These are phyloP conservation scores for Drosophila elegans DNA, from an alignment of 1,140 invertebrate species.

Conservation along the genomic window DNA sequence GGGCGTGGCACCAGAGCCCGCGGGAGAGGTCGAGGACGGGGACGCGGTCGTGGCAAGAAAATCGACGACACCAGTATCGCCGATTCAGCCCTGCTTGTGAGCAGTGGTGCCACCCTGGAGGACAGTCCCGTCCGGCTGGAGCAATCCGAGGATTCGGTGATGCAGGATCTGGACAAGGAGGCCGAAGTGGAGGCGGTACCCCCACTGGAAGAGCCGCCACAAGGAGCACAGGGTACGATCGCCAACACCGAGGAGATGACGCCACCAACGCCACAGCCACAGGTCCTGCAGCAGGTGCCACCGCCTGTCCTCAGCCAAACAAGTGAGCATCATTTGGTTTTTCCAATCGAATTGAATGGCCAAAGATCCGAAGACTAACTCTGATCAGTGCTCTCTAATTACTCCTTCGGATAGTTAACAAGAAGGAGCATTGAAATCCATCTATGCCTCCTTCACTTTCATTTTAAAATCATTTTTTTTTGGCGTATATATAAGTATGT, in stretches of 20 bases:
- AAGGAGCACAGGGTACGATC: slow-evolving; percentile 30
- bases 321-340: slow-evolving; percentile 40
- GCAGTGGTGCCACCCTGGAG: slow-evolving; percentile 49
- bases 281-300: slow-evolving; percentile 39
- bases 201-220: slow-evolving; percentile 27
- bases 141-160: slow-evolving; percentile 48
- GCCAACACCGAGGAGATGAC: slow-evolving; percentile 23
- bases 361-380: not conserved
- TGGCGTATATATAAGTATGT: too few species aligned
- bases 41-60: slow-evolving; percentile 90
- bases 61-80: slow-evolving; percentile 88
- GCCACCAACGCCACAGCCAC: slow-evolving; percentile 26
- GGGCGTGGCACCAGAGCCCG: slow-evolving; percentile 86
- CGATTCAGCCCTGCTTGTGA: slow-evolving; percentile 64
- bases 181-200: slow-evolving; percentile 53
- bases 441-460: too few species aligned
- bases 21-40: slow-evolving; percentile 88
- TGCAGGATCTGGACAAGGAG: slow-evolving; percentile 62
- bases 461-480: too few species aligned
- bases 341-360: not conserved
- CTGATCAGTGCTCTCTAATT: too few species aligned
- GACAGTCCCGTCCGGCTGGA: slow-evolving; percentile 59
- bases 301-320: slow-evolving; percentile 58
- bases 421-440: too few species aligned
- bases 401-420: too few species aligned